These are phyloP conservation scores for Grantiella picta DNA, from an alignment of 2,113 vertebrate genomes.

Conservation along the genomic window DNA sequence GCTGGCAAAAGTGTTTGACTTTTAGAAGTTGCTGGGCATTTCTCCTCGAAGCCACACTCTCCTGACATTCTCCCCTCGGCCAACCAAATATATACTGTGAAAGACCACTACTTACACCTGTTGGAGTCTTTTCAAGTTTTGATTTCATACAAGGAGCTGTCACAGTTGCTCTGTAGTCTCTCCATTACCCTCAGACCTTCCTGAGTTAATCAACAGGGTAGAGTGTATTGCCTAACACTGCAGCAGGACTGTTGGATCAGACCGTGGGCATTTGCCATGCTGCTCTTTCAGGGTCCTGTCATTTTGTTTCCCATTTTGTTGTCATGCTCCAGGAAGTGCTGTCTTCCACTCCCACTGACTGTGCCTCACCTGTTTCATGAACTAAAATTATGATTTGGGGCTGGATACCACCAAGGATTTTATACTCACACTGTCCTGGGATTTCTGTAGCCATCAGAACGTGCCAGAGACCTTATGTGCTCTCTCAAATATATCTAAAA, in stretches of 20 bases:
- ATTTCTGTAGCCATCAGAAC: background rate
- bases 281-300: background rate
- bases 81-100: background rate
- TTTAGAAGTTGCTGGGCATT: background rate
- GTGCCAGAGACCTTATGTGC: background rate
- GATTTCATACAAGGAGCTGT: background rate
- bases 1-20: background rate
- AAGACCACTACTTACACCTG: background rate
- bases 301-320: background rate
- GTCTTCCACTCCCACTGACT: background rate
- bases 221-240: background rate
- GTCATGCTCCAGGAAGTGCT: background rate
- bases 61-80: background rate
- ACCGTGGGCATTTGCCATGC: background rate
- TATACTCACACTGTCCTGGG: background rate
- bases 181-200: background rate
- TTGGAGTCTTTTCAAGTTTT: background rate
- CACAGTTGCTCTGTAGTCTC: background rate
- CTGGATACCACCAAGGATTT: background rate
- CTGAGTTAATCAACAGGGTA: background rate
- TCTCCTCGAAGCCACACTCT: background rate
- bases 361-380: background rate
- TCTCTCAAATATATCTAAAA: background rate
- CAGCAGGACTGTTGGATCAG: background rate
- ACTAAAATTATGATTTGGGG: background rate